Percentiles rank a stretch among this genome's conserved stretches.
Evolutionary conservation across 2,888 invertebrate genomes (phyloP).

Genomic region (Arctia plantaginis): DNA sequence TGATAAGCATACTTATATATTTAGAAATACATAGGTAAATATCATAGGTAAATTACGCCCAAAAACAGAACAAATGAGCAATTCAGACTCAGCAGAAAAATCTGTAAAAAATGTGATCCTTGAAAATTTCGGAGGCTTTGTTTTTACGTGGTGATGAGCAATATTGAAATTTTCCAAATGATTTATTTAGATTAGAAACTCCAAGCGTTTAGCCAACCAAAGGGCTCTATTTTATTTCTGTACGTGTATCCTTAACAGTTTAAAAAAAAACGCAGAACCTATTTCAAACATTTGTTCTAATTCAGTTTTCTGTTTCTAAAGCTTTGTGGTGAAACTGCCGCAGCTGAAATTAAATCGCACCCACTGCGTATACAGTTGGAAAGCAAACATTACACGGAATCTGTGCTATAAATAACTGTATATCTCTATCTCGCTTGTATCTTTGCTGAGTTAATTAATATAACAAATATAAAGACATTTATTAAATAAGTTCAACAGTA

Average conservation of each 20-base stretch:
- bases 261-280: neutral
- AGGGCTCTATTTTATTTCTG: no score
- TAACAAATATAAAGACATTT: neutral
- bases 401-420: constrained; percentile 47
- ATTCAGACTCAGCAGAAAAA: no score
- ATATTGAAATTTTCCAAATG: neutral
- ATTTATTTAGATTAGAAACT: neutral
- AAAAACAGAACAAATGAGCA: no score
- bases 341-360: constrained; percentile 41
- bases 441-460: constrained; percentile 2
- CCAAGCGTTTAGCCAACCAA: no score
- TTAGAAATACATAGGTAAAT: no score
- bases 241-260: no score
- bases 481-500: neutral
- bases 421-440: constrained; percentile 27
- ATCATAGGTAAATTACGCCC: no score
- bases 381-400: constrained; percentile 19
- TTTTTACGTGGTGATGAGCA: no score
- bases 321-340: constrained; percentile 8
- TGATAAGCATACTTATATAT: no score
- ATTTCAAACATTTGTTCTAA: neutral
- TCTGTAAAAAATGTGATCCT: no score
- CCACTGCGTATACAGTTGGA: constrained; percentile 29
- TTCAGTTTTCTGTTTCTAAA: constrained; percentile 18
- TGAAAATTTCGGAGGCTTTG: no score